phyloP scores from a whole-genome alignment of 2,113 vertebrate species.

The Rhombomys opimus region DNA sequence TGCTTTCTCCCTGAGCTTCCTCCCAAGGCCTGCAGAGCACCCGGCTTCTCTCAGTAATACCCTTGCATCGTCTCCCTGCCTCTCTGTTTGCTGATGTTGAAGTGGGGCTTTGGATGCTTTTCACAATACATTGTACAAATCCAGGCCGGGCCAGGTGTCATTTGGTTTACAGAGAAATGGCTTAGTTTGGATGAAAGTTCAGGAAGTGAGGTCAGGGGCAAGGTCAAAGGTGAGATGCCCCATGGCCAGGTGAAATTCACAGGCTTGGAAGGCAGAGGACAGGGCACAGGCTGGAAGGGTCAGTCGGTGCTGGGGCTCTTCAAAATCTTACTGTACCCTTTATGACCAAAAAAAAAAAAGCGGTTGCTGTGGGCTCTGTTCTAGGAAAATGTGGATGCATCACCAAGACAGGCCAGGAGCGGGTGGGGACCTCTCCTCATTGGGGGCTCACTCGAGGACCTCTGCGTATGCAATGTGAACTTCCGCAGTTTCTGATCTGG shows the following conservation, averaged over 20 bases:
- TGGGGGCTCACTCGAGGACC: conserved; percentile 12
- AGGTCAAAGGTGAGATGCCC: conserved; percentile 15
- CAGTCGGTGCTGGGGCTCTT: conserved; percentile 82
- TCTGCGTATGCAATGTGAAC: neutral
- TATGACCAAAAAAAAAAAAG: neutral
- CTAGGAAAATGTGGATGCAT: neutral
- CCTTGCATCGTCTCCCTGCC: conserved; percentile 57
- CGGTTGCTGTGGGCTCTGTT: conserved; percentile 38
- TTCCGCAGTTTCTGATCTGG: neutral
- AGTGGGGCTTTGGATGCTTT: conserved; percentile 84
- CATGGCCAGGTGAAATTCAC: too few species aligned
- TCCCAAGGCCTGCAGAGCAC: conserved; percentile 18
- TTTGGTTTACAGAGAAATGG: conserved; percentile 76
- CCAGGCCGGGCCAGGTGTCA: conserved; percentile 82
- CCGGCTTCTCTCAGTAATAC: conserved; percentile 28
- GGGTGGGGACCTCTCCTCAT: neutral
- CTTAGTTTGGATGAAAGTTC: conserved; percentile 82
- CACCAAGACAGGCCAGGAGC: conserved; percentile 1
- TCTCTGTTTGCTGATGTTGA: conserved; percentile 85
- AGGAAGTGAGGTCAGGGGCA: conserved; percentile 72
- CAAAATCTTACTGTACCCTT: conserved; percentile 73
- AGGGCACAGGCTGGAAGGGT: conserved; percentile 82
- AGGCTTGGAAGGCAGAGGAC: conserved; percentile 39
- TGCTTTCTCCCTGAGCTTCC: neutral
- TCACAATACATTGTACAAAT: conserved; percentile 88